Conservation (phyloP, 92 coral and sea anemone species). For the Umimayanthus chanpuru region DNA sequence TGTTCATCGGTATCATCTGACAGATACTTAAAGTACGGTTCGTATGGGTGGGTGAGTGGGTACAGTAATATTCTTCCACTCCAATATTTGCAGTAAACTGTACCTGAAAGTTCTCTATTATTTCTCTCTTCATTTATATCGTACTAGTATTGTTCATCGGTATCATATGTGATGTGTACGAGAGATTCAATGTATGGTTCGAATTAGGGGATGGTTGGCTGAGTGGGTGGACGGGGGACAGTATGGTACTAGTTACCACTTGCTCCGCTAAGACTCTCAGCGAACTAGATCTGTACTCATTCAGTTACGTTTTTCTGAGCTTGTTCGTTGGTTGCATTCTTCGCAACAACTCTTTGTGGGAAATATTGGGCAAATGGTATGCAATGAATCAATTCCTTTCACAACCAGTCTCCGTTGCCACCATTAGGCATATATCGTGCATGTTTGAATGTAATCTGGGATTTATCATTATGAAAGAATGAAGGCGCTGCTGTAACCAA, state of each 20-base stretch:
- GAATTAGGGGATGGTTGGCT: not conserved
- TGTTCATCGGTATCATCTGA: constrained; percentile 77
- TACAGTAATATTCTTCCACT: too few relatives aligned
- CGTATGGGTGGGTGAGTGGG: too few relatives aligned
- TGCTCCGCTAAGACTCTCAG: constrained; percentile 39
- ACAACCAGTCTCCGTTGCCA: too few relatives aligned
- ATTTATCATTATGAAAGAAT: too few relatives aligned
- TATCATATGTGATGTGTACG: constrained; percentile 92
- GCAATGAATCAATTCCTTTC: too few relatives aligned
- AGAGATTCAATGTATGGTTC: constrained; percentile 79
- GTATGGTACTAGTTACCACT: not conserved
- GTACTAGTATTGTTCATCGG: constrained; percentile 95
- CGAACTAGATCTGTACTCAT: constrained; percentile 76
- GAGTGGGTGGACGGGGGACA: not conserved
- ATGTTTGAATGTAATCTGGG: too few relatives aligned
- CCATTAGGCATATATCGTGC: too few relatives aligned
- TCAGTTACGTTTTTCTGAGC: constrained; percentile 35
- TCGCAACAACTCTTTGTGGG: constrained; percentile 56
- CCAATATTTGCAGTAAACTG: too few relatives aligned
- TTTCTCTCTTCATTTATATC: constrained; percentile 88
- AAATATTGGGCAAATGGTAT: not conserved
- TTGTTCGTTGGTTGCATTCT: constrained; percentile 73
- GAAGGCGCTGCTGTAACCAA: too few relatives aligned
- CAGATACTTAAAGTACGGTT: too few relatives aligned
- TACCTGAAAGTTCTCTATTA: constrained; percentile 81